Conservation (phyloP, 2,888 invertebrate genomes). For the Xylota segnis region DNA sequence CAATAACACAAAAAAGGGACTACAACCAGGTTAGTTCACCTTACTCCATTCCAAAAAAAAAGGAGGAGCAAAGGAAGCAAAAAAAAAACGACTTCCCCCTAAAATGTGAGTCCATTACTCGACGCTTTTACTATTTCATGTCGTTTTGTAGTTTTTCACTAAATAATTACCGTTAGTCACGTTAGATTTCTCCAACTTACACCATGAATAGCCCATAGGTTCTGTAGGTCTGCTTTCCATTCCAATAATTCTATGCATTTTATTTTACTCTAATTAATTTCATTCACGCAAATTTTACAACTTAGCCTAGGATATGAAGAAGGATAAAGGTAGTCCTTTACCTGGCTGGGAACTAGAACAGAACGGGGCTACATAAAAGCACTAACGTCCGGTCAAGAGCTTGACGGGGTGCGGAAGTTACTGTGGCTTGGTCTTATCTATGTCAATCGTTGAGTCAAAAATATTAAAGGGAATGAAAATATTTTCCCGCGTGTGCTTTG, state of each 20-base stretch:
- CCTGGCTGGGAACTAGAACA: background rate
- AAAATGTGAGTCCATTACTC: conserved; percentile 15
- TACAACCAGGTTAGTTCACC: conserved; percentile 6
- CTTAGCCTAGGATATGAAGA: conserved; percentile 17
- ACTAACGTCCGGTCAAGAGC: conserved; percentile 22
- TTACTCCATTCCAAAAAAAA: background rate
- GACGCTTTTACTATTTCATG: conserved; percentile 6
- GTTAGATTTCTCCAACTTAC: conserved; percentile 38
- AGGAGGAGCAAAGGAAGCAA: background rate
- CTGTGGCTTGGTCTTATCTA: conserved; percentile 4
- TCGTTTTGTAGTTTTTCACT: conserved; percentile 25
- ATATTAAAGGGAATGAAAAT: background rate
- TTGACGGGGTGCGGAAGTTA: conserved; percentile 2
- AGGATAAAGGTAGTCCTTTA: conserved; percentile 15
- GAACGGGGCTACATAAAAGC: background rate
- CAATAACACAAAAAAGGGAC: background rate
- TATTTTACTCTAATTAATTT: conserved; percentile 69
- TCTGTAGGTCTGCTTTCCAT: conserved; percentile 1
- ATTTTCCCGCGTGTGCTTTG: background rate
- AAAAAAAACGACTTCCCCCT: background rate
- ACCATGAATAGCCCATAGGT: background rate
- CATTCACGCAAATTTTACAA: conserved; percentile 73
- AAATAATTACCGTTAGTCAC: conserved; percentile 65
- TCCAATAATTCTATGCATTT: conserved; percentile 46
- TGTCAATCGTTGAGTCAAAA: conserved; percentile 19